Evolutionary conservation across 2,797 vertebrate genomes (phyloP), one percentile per base, ranked within the genome.

Genomic region (Syngnathus rostellatus): DNA sequence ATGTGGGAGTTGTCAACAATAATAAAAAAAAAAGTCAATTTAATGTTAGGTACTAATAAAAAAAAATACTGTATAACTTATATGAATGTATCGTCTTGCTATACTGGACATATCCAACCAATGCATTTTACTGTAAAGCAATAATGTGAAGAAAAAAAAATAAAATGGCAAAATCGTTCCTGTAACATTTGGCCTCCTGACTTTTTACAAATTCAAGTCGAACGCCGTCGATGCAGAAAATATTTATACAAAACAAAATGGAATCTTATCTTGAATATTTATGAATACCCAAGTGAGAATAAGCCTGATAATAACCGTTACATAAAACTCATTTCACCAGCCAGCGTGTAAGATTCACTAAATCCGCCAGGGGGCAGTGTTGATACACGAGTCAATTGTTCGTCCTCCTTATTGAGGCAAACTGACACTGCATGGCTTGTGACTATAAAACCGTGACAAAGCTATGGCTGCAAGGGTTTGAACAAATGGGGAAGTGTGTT

Each of bases 51-150:
- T 89, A 88, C 67, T 88, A 90, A 82, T 75, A 93, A 91, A 85
- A 78, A 88, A 88, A 83, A 83, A 90, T 86, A 90, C 89, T 90
- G 88, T 91, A 88, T 91, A 89, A 89, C 87, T 86, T 88, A 88
- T 88, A 89, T 92, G 91, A 92, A 92, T 92, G 91, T 92, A 92
- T 88, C 89, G 89, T 92, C 91, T 92, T 91, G 90, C 91, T 92
- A 88, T 90, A 92, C 87, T 90, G 88, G 89, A 89, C 86, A 90
- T 91, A 90, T 90, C 89, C 85, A 89, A 91, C 80, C 80, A 88
- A 89, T 90, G 89, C 90, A 90, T 92, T 92, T 92, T 89, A 90
- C 82, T 92, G 91, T 91, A 88, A 91, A 91, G 92, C 91, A 92
- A 92, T 91, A 91, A 91, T 87, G 88, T 90, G 81, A 83, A 83